Percentiles rank a stretch among this genome's conserved stretches.
Evolutionary conservation across 2,797 vertebrate genomes (phyloP).

Genomic region (Oryzias sinensis): DNA sequence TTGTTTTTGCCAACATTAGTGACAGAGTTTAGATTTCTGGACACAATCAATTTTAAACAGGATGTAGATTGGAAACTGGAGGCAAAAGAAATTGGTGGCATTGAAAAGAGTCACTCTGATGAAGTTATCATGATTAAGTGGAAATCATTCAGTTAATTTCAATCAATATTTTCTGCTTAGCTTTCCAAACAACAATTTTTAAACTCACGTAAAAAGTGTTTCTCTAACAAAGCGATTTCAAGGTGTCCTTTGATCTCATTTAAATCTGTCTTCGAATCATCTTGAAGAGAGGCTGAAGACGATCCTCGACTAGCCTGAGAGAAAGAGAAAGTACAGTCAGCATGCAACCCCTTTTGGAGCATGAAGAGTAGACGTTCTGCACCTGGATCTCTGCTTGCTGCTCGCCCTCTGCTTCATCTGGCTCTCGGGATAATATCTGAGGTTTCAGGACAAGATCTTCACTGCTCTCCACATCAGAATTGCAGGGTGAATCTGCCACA

Average conservation of each 20-base stretch:
- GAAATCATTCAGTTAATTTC: too few relatives aligned
- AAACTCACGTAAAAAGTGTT: constrained; percentile 96
- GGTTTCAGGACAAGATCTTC: constrained; percentile 84
- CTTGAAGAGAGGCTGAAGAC: constrained; percentile 81
- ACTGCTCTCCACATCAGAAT: constrained; percentile 90
- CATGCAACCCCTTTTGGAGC: too few relatives aligned
- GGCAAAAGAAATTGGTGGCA: too few relatives aligned
- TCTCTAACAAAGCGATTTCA: constrained; percentile 95
- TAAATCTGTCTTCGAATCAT: constrained; percentile 87
- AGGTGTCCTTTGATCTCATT: constrained; percentile 97
- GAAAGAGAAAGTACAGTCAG: background rate
- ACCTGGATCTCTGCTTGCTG: constrained; percentile 51
- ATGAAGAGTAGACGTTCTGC: too few relatives aligned
- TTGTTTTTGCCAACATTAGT: too few relatives aligned
- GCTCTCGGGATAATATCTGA: constrained; percentile 71
- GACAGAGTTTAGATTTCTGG: too few relatives aligned
- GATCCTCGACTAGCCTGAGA: constrained; percentile 83
- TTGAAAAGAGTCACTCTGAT: too few relatives aligned
- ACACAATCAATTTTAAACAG: too few relatives aligned
- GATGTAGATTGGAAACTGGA: too few relatives aligned
- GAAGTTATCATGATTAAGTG: too few relatives aligned
- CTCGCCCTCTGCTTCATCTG: constrained; percentile 81
- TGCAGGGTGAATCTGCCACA: constrained; percentile 89
- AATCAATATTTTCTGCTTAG: background rate
- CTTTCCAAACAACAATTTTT: background rate